A percentile compares a stretch with the other conserved stretches of the same genome.
These are phyloP conservation scores for Drosophila eohydei DNA, from an alignment of 2,888 invertebrate species.

Conservation along the genomic window DNA sequence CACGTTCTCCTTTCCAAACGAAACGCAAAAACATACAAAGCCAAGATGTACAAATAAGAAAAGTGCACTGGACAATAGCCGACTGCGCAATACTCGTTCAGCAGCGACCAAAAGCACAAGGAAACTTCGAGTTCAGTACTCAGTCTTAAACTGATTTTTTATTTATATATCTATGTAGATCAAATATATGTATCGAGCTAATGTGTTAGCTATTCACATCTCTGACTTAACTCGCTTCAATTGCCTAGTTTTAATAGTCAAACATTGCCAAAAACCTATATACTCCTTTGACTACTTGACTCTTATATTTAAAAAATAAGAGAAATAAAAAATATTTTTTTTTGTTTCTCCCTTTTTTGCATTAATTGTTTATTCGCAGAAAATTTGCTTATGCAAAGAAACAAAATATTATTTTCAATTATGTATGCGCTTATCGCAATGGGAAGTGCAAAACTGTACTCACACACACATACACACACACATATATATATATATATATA, in stretches of 20 bases:
- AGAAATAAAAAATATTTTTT: conserved; percentile 31
- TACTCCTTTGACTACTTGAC: not conserved
- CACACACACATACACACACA: not conserved
- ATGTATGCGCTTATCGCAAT: conserved; percentile 49
- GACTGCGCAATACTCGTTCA: not conserved
- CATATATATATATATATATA: not conserved
- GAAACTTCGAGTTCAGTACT: not conserved
- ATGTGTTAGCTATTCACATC: too few relatives aligned
- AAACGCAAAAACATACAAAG: conserved; percentile 21
- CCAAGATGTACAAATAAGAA: conserved; percentile 9
- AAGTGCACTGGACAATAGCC: not conserved
- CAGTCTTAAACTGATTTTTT: too few relatives aligned
- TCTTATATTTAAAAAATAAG: conserved; percentile 8
- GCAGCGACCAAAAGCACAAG: too few relatives aligned
- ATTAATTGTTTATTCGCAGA: conserved; percentile 72
- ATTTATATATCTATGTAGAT: not conserved
- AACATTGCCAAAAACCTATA: not conserved
- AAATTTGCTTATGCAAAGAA: conserved; percentile 69
- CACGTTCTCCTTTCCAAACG: conserved; percentile 70
- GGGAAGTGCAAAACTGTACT: conserved; percentile 61
- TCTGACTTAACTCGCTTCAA: not conserved
- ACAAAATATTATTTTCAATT: conserved; percentile 31
- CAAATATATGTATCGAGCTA: too few relatives aligned
- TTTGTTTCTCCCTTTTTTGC: conserved; percentile 53
- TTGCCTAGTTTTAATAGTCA: not conserved